Evolutionary conservation across 2,113 vertebrate species (phyloP).

Genomic region (Eonycteris spelaea): DNA sequence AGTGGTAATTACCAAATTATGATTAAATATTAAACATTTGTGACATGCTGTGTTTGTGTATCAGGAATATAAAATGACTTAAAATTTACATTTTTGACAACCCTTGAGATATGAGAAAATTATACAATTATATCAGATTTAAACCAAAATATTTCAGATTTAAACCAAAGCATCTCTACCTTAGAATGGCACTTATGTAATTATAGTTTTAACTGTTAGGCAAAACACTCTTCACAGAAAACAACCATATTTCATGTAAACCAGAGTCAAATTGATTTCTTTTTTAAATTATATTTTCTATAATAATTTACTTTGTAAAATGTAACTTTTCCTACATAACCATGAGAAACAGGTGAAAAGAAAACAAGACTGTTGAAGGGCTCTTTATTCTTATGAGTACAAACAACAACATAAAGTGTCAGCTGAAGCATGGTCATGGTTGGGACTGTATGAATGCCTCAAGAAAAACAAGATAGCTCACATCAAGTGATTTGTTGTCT

Average conservation of each 20-base stretch:
- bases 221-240: not conserved
- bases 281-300: not conserved
- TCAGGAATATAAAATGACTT: conserved; percentile 56
- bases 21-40: conserved; percentile 61
- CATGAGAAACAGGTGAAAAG: not conserved
- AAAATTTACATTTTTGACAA: conserved; percentile 67
- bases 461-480: not conserved
- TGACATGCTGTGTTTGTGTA: conserved; percentile 55
- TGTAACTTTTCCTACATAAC: not conserved
- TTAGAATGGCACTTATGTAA: not conserved
- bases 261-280: not conserved
- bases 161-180: not conserved
- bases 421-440: not conserved
- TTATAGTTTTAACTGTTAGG: not conserved
- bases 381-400: not conserved
- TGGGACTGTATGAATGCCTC: not conserved
- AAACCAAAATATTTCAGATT: not conserved
- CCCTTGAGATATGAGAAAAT: conserved; percentile 61
- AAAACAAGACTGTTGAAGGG: not conserved
- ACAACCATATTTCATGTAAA: not conserved
- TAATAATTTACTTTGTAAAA: conserved; percentile 32
- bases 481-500: not conserved
- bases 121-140: conserved; percentile 60
- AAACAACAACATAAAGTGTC: not conserved
- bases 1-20: conserved; percentile 25